A percentile compares a stretch with the other conserved stretches of the same genome.
Evolutionary conservation across 2,113 vertebrate species (phyloP).

Genomic region (Arizona elegans): DNA sequence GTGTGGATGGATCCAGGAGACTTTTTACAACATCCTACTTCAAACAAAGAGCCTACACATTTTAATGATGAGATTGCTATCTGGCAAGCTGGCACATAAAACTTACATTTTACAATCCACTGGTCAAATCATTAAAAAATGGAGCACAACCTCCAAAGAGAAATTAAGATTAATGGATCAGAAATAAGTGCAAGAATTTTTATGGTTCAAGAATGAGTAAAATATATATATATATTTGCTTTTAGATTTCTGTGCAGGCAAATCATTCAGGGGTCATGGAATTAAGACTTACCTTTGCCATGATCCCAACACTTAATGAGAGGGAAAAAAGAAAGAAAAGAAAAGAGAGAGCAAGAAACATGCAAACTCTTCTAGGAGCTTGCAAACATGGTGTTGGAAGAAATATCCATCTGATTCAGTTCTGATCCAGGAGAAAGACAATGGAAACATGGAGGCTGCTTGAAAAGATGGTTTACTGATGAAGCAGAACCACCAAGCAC

Average conservation of each 20-base stretch:
- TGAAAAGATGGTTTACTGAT: no score
- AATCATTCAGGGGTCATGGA: slow-evolving; percentile 31
- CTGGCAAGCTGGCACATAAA: slow-evolving; percentile 60
- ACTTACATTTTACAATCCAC: slow-evolving; percentile 59
- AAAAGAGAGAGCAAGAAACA: no score
- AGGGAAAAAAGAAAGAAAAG: not conserved
- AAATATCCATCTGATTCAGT: no score
- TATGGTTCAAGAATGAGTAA: slow-evolving; percentile 38
- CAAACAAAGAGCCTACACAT: slow-evolving; percentile 34
- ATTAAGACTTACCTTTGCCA: accelerated
- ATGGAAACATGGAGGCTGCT: no score
- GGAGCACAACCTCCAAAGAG: slow-evolving; percentile 47
- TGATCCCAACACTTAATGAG: not conserved
- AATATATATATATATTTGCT: not conserved
- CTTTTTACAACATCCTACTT: slow-evolving; percentile 22
- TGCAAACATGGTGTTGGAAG: not conserved
- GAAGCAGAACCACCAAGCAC: no score
- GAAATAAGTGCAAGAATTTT: slow-evolving; percentile 49
- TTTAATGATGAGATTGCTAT: slow-evolving; percentile 60
- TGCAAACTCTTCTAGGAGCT: not conserved
- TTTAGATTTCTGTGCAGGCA: slow-evolving; percentile 25
- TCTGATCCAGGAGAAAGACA: no score
- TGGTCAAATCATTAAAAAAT: slow-evolving; percentile 46
- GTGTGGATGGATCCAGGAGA: slow-evolving; percentile 29
- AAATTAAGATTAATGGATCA: slow-evolving; percentile 49